Base-by-base conservation (phyloP, 2,113 vertebrate species). In the Dasyurus viverrinus region DNA sequence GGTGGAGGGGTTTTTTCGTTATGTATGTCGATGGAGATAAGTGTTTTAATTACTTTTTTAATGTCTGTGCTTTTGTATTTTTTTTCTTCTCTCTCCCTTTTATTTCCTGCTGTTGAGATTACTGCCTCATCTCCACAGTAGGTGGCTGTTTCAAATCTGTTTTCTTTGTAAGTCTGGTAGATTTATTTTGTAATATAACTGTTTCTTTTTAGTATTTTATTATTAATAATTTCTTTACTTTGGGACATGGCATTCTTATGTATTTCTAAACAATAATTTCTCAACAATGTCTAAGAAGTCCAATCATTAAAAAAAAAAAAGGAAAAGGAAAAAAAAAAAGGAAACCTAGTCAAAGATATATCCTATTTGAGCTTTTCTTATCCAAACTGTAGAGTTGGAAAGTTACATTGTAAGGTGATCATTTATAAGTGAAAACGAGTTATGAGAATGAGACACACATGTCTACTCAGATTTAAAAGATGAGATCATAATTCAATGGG, bases 1-100 rank as follows among this genome's bases (percentile, higher is more conserved):
- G 93, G 76, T 42, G 89, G 97, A 97, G 94, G 90, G 93, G 93
- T 97, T 97, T 97, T 98, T 96, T 98, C 95, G 92, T 98, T 98
- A 97, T 96, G 97, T 98, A 98, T 98, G 98, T 98, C 0, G 93
- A 98, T 98, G 98, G 98, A 98, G 98, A 98, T 98, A 99, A 99
- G 98, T 99, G 98, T 98, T 98, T 99, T 98, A 99, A 99, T 99
- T 98, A 98, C 98, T 98, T 98, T 98, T 98, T 99, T 98, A 98
- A 98, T 99, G 98, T 98, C 98, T 98, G 96, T 93, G 98, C 98
- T 98, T 98, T 98, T 98, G 98, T 98, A 97, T 98, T 98, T 98
- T 98, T 54, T 98, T 97, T 97, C 97, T 93, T 97, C 98, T 98
- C 97, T 97, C n/a, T 97, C 53, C 95, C 90, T 98, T 98, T 98